Evolutionary conservation across 1,140 invertebrate species (phyloP).

Genomic region (Ceratina australensis): DNA sequence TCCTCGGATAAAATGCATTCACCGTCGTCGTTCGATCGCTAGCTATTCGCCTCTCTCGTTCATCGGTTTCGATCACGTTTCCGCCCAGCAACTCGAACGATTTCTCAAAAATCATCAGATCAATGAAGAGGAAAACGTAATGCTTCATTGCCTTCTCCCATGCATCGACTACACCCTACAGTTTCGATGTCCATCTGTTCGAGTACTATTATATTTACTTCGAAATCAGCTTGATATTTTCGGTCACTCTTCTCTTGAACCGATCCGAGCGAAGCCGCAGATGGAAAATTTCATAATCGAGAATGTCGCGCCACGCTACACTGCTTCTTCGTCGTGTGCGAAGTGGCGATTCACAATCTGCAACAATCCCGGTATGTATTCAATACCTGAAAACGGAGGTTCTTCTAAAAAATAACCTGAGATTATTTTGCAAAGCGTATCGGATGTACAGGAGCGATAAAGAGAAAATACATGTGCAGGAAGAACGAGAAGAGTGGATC

Average conservation of each 20-base stretch:
- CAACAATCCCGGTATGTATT: not conserved
- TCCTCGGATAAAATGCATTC: conserved; percentile 48
- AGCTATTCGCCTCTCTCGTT: not conserved
- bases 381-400: no score
- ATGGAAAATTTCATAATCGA: conserved; percentile 2
- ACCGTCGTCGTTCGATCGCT: not conserved
- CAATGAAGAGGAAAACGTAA: not conserved
- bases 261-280: not conserved
- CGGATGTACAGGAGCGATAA: not conserved
- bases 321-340: not conserved
- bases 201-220: conserved; percentile 59
- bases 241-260: not conserved
- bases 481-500: conserved; percentile 11
- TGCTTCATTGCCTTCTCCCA: conserved; percentile 33
- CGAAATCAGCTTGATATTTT: conserved; percentile 42
- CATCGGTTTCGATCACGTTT: not conserved
- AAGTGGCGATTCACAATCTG: conserved; percentile 14
- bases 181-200: conserved; percentile 44
- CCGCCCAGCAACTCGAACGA: not conserved
- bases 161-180: not conserved
- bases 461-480: conserved; percentile 1
- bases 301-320: not conserved
- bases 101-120: not conserved
- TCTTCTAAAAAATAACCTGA: no score
- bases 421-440: not conserved